These are phyloP conservation scores for Papio anubis DNA, from an alignment of 2,113 vertebrate genomes.

Conservation along the genomic window DNA sequence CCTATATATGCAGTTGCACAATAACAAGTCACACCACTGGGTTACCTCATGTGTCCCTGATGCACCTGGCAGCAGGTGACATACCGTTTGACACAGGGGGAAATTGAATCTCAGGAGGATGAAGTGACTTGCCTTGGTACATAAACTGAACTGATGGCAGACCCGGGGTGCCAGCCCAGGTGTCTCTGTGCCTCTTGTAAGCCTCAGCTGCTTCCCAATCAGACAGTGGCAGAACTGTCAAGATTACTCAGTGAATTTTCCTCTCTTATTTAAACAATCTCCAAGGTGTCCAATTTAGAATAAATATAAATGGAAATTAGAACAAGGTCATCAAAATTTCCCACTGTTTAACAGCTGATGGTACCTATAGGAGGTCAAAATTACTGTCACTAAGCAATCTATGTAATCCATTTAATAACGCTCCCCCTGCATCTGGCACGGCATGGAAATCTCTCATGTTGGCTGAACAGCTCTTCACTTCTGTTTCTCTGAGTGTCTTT, in stretches of 20 bases:
- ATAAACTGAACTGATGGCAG: neutral
- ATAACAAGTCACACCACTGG: fast-evolving
- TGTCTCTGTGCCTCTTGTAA: neutral
- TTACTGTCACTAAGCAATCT: conserved; percentile 46
- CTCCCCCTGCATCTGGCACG: conserved; percentile 20
- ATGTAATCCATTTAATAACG: neutral
- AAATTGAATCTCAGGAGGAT: neutral
- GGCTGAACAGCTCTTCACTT: neutral
- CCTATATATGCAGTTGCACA: fast-evolving
- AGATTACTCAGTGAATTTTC: neutral
- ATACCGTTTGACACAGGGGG: neutral
- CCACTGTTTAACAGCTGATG: conserved; percentile 59
- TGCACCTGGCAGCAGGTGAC: neutral
- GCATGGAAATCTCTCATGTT: neutral
- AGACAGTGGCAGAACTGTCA: neutral
- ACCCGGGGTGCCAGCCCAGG: neutral
- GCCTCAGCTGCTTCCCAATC: neutral
- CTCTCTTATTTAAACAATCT: conserved; percentile 25
- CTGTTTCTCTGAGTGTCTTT: neutral
- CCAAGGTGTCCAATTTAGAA: conserved; percentile 61
- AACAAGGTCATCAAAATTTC: conserved; percentile 60
- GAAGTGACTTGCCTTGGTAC: neutral
- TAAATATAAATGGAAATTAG: conserved; percentile 65
- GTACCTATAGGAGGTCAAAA: conserved; percentile 45
- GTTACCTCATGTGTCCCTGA: neutral